Conservation (phyloP, 2,113 vertebrate genomes). For the Cottus gobio region DNA sequence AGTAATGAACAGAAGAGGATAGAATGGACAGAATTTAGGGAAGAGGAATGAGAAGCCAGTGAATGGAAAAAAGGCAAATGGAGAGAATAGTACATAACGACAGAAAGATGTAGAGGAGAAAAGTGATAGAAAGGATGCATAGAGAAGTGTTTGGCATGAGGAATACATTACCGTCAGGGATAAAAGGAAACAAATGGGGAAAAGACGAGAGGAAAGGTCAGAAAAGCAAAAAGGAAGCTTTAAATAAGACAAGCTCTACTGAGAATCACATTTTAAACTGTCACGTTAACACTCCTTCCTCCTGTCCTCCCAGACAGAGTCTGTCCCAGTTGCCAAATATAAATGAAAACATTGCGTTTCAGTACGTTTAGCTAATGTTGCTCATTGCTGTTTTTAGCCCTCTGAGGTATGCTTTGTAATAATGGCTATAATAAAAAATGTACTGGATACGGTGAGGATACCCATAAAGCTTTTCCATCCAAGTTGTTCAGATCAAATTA, state of each 20-base stretch:
- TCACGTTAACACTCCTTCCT: conserved; percentile 17
- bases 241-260: conserved; percentile 36
- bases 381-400: not conserved
- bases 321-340: conserved; percentile 29
- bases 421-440: not conserved
- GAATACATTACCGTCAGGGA: conserved; percentile 56
- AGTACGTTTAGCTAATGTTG: not conserved
- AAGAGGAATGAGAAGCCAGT: conserved; percentile 57
- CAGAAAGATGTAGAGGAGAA: conserved; percentile 33
- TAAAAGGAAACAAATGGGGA: conserved; percentile 58
- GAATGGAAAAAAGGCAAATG: conserved; percentile 41
- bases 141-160: conserved; percentile 33
- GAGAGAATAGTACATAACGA: conserved; percentile 31
- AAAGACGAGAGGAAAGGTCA: conserved; percentile 51
- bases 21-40: conserved; percentile 50
- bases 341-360: conserved; percentile 16
- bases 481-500: not conserved
- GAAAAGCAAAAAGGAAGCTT: conserved; percentile 52
- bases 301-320: not conserved
- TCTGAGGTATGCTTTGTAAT: not conserved
- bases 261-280: conserved; percentile 28
- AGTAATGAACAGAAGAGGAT: conserved; percentile 48
- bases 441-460: not conserved
- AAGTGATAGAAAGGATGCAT: conserved; percentile 50
- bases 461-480: not conserved